A percentile compares a stretch with the other conserved stretches of the same genome.
Conservation (phyloP, 1,140 invertebrate species). For the Atta texana region DNA sequence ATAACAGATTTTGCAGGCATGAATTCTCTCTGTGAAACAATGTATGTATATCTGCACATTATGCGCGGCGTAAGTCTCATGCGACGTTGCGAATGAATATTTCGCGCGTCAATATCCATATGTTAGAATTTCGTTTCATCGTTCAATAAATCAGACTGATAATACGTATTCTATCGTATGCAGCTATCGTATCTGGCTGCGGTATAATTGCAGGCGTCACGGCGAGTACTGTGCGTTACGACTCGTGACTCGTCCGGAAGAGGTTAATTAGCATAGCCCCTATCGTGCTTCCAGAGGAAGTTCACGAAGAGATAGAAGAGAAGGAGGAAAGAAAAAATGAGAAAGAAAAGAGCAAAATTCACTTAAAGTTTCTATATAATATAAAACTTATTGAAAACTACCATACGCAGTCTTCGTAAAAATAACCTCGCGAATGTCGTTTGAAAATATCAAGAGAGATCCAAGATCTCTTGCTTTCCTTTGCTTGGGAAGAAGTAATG, state of each 20-base stretch:
- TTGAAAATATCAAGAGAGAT: constrained; percentile 8
- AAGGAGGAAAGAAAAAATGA: neutral
- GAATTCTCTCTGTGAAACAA: constrained; percentile 32
- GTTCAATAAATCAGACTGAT: constrained; percentile 61
- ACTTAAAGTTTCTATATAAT: constrained; percentile 4
- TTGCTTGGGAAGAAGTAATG: neutral
- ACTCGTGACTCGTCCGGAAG: constrained; percentile 59
- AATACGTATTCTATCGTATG: constrained; percentile 56
- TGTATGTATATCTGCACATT: constrained; percentile 46
- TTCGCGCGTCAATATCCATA: constrained; percentile 53
- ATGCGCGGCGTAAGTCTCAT: constrained; percentile 29
- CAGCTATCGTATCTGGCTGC: constrained; percentile 1
- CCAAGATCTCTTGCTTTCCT: constrained; percentile 24
- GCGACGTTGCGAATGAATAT: constrained; percentile 21
- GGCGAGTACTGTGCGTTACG: constrained; percentile 37
- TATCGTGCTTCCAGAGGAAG: constrained; percentile 45
- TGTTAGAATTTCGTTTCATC: constrained; percentile 56
- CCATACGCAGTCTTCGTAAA: neutral
- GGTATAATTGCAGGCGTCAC: constrained; percentile 50
- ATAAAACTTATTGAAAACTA: constrained; percentile 28
- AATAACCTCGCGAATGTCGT: neutral
- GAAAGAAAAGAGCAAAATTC: constrained; percentile 7
- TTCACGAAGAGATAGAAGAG: constrained; percentile 25
- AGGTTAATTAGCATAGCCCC: constrained; percentile 52
- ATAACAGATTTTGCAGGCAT: constrained; percentile 35